A percentile compares a stretch with the other conserved stretches of the same genome.
Evolutionary conservation across 1,140 invertebrate genomes (phyloP).

Genomic region (Grapholita molesta): DNA sequence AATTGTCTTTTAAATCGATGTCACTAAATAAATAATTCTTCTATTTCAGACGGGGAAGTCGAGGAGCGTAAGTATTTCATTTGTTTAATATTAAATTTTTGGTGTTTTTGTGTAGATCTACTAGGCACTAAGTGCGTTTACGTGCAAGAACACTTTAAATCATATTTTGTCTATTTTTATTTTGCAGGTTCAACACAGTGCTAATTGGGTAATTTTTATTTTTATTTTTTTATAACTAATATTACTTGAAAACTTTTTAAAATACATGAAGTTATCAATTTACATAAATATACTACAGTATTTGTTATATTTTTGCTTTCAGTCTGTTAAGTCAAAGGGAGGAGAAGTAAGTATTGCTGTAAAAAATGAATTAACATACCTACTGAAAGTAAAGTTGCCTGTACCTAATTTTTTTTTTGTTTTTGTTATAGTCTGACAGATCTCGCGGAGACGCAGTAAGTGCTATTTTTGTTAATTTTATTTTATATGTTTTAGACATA

Average conservation of each 20-base stretch:
- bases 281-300: neutral
- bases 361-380: neutral
- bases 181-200: neutral
- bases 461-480: constrained; percentile 3
- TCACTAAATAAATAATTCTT: neutral
- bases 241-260: no score
- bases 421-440: constrained; percentile 21
- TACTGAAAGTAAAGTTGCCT: neutral
- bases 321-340: constrained; percentile 20
- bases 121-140: no score
- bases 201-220: neutral
- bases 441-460: constrained; percentile 28
- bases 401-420: neutral
- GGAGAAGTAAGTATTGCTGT: constrained; percentile 24
- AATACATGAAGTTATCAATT: no score
- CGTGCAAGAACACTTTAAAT: no score
- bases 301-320: constrained; percentile 21
- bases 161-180: no score
- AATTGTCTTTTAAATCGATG: neutral
- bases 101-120: no score
- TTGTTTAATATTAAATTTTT: no score
- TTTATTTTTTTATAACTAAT: neutral
- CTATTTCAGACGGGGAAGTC: constrained; percentile 56
- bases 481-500: neutral
- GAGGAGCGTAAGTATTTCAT: constrained; percentile 29